Base-by-base conservation (phyloP, 2,113 vertebrate genomes). In the Xyliphius kryptos region DNA sequence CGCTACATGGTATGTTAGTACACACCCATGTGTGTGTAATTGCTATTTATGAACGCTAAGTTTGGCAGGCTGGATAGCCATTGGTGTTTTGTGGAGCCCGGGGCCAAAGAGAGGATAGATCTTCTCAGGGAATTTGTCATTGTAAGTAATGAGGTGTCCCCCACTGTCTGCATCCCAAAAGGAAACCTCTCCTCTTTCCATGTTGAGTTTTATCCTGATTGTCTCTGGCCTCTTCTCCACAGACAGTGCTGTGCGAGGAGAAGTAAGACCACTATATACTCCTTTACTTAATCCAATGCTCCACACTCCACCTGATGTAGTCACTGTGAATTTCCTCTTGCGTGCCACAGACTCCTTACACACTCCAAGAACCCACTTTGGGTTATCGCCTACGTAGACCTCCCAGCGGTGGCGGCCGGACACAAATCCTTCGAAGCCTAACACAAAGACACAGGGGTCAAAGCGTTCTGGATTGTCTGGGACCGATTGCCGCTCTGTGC, bases 61-160 rank as follows among this genome's bases (percentile, higher is more conserved):
- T 71, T 84, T 86, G 21, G 76, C 76, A 2, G 78, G 69, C 3
- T 56, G 21, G 21, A 88, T 52, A 16, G 4, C 21, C 77, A 86
- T 82, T 1, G 85, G 74, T 1, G 71, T 72, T 41, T 38, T 69
- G 8, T 83, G 68, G 15, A 87, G 80, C 8, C 88, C 88, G 0
- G 88, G 88, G 22, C 88, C 88, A 50, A 92, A 89, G 11, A 89
- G 79, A 10, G 87, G 88, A 67, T 79, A 82, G 1, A 90, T 71
- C 38, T 1, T 73, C n/a, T 79, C 80, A 7, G 66, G 66, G 71
- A 92, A 90, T 9, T 54, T 63, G 56, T 78, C 78, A 4, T 74
- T 83, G 13, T 83, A 83, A 15, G 79, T 87, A 51, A 79, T 75
- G 8, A 89, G 51, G 57, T 82, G 82, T 15, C 19, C 72, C 0